A percentile compares a stretch with the other conserved stretches of the same genome.
Conservation (phyloP, 92 coral and sea anemone genomes). For the Montipora capitata region DNA sequence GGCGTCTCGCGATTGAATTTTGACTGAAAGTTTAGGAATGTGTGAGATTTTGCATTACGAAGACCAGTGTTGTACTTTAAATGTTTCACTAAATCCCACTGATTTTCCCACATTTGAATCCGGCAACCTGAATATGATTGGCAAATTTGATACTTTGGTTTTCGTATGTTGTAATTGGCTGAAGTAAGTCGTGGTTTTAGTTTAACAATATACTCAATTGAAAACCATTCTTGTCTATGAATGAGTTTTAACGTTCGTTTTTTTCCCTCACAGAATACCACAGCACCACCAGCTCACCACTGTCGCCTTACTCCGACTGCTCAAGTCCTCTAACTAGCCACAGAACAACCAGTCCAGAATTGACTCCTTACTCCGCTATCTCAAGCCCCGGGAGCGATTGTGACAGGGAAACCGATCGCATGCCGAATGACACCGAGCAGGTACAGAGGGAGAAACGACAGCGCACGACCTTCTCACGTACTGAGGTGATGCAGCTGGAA, state of each 20-base stretch:
- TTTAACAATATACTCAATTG: too few relatives aligned
- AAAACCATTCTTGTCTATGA: too few relatives aligned
- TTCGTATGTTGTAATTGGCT: too few relatives aligned
- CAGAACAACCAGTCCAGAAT: constrained; percentile 4
- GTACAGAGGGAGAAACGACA: constrained; percentile 16
- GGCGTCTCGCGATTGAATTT: too few relatives aligned
- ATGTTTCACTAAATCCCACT: too few relatives aligned
- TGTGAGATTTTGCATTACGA: too few relatives aligned
- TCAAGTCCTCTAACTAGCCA: constrained; percentile 1
- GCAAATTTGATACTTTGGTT: too few relatives aligned
- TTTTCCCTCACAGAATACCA: constrained; percentile 1
- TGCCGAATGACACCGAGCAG: constrained; percentile 2
- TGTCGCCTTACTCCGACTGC: constrained; percentile 6
- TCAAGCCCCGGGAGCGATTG: constrained; percentile 18
- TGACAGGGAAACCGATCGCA: constrained; percentile 26
- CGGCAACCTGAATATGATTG: too few relatives aligned
- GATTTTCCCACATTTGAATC: too few relatives aligned
- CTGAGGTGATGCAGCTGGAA: constrained; percentile 32
- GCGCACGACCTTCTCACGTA: constrained; percentile 35
- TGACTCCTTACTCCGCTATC: constrained; percentile 19
- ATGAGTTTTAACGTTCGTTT: neutral
- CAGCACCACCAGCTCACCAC: neutral
- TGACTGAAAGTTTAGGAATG: too few relatives aligned
- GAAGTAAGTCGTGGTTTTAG: too few relatives aligned
- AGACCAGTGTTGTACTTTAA: too few relatives aligned